Conservation (phyloP, 1,140 invertebrate genomes). For the Araneus ventricosus region DNA sequence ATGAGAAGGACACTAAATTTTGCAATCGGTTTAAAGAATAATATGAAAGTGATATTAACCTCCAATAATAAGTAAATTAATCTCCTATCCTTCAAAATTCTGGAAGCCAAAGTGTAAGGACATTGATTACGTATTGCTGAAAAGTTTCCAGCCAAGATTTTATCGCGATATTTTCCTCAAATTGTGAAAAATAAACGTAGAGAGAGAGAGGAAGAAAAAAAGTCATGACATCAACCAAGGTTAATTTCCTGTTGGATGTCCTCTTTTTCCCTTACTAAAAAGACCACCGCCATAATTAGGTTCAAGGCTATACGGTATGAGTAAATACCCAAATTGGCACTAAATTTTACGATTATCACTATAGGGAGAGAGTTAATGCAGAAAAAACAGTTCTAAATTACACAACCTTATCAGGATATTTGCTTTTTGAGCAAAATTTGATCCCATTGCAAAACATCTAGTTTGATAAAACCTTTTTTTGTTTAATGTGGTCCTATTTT, state of each 20-base stretch:
- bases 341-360: neutral
- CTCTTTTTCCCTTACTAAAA: neutral
- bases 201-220: neutral
- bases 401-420: neutral
- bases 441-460: neutral
- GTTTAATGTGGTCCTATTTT: neutral
- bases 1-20: too few species aligned
- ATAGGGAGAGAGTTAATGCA: neutral
- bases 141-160: neutral
- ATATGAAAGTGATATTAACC: too few species aligned
- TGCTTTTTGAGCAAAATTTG: neutral
- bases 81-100: neutral
- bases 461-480: neutral
- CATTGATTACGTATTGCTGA: neutral
- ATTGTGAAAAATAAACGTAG: neutral
- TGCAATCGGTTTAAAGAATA: too few species aligned
- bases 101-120: neutral
- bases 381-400: neutral
- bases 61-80: too few species aligned
- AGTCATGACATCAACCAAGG: neutral
- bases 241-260: constrained; percentile 13
- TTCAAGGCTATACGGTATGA: neutral
- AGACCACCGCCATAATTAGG: constrained; percentile 23
- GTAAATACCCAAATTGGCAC: neutral
- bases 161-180: neutral